Evolutionary conservation across 2,797 vertebrate species (phyloP).

Genomic region (Phrynocephalus vlangalii): DNA sequence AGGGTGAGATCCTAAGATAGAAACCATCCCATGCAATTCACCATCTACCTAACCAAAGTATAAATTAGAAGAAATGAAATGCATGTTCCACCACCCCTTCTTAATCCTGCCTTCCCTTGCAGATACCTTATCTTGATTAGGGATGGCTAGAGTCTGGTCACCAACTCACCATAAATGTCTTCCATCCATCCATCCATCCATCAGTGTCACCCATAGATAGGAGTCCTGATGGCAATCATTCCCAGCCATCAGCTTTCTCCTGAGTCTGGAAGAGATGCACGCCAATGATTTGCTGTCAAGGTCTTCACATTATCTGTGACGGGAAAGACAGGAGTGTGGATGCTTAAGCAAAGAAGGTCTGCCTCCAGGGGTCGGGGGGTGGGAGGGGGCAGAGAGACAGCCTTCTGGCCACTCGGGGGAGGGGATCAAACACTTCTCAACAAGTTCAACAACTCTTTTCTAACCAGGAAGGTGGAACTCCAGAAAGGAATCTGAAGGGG

Average conservation of each 20-base stretch:
- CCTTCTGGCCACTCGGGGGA: neutral
- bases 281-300: slow-evolving; percentile 39
- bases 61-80: neutral
- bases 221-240: slow-evolving; percentile 5
- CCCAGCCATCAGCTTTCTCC: slow-evolving; percentile 31
- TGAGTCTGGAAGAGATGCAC: slow-evolving; percentile 19
- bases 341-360: slow-evolving; percentile 26
- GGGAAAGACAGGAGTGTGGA: neutral
- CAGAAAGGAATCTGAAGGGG: neutral
- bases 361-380: neutral
- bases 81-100: neutral
- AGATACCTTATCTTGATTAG: neutral
- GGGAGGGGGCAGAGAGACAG: neutral
- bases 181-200: slow-evolving; percentile 13
- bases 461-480: neutral
- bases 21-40: too few relatives aligned
- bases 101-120: neutral
- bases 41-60: too few relatives aligned
- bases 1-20: too few relatives aligned
- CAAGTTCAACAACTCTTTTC: neutral
- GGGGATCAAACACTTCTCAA: neutral
- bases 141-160: slow-evolving; percentile 4
- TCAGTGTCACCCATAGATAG: slow-evolving; percentile 23
- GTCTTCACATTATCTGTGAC: slow-evolving; percentile 6
- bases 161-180: slow-evolving; percentile 11